Evolutionary conservation across 2,797 vertebrate species (phyloP).

Genomic region (Neomorphus geoffroyi): DNA sequence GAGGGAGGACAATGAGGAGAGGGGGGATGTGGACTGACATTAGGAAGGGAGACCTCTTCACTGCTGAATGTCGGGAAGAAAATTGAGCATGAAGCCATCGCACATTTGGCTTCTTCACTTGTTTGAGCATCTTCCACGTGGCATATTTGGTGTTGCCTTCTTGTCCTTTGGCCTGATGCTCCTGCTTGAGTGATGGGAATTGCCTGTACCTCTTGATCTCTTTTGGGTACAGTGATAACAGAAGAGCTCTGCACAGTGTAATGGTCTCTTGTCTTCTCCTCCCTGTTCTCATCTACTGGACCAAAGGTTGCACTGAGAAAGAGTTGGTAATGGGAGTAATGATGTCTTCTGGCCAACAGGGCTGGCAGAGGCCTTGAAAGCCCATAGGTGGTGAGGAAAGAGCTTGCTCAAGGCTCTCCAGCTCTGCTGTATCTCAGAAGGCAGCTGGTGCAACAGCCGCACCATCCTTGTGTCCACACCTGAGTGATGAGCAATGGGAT

Average conservation of each 20-base stretch:
- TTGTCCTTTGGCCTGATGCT: not conserved
- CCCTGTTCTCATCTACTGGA: not conserved
- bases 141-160: not conserved
- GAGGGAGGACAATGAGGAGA: not conserved
- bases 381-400: not conserved
- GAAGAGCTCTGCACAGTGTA: not conserved
- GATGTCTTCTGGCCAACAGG: not conserved
- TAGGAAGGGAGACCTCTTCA: not conserved
- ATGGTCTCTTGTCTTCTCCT: not conserved
- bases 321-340: not conserved
- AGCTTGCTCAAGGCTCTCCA: not conserved
- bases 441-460: not conserved
- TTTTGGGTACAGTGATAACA: not conserved
- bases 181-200: not conserved
- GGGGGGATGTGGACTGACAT: not conserved
- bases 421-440: not conserved
- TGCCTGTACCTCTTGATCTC: not conserved
- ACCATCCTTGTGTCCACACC: not conserved
- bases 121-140: not conserved
- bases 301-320: not conserved
- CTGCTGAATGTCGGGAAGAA: not conserved
- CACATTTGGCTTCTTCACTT: not conserved
- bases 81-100: not conserved
- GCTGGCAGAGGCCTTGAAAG: not conserved
- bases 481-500: not conserved